These are phyloP conservation scores for Synergus itoensis DNA, from an alignment of 2,888 invertebrate species.

Conservation along the genomic window DNA sequence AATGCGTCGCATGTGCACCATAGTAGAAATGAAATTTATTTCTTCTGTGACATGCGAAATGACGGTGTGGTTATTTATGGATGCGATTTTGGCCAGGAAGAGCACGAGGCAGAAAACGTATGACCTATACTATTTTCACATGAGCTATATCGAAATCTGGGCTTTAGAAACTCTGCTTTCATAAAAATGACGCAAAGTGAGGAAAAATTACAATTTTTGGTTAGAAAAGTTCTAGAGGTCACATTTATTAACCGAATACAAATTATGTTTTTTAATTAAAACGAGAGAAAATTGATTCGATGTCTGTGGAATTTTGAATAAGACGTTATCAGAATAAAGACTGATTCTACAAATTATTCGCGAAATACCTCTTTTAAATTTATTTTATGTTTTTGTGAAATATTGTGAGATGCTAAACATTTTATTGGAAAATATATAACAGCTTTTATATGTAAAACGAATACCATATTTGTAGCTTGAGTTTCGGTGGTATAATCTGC, in stretches of 20 bases:
- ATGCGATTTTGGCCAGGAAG: constrained; percentile 17
- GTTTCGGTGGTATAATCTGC: not conserved
- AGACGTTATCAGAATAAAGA: no score
- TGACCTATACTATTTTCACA: constrained; percentile 4
- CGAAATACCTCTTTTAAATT: no score
- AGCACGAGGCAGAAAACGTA: constrained; percentile 3
- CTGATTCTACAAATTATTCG: no score
- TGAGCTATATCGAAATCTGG: constrained; percentile 3
- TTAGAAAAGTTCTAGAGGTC: no score
- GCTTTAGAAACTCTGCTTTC: not conserved
- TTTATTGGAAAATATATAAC: not conserved
- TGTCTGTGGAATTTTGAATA: no score
- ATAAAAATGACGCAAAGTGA: not conserved
- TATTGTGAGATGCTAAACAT: not conserved
- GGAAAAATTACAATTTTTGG: not conserved
- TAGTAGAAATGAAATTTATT: constrained; percentile 22
- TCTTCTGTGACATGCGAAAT: constrained; percentile 38
- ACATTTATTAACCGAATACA: not conserved
- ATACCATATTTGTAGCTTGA: not conserved
- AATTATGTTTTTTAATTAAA: not conserved
- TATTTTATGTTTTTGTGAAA: no score
- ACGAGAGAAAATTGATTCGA: not conserved
- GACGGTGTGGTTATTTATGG: constrained; percentile 39
- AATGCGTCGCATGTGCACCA: constrained; percentile 22
- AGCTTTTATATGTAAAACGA: not conserved